Evolutionary conservation across 2,888 invertebrate species (phyloP), one percentile per base, ranked within the genome.

Genomic region (Digitonthophagus gazella): DNA sequence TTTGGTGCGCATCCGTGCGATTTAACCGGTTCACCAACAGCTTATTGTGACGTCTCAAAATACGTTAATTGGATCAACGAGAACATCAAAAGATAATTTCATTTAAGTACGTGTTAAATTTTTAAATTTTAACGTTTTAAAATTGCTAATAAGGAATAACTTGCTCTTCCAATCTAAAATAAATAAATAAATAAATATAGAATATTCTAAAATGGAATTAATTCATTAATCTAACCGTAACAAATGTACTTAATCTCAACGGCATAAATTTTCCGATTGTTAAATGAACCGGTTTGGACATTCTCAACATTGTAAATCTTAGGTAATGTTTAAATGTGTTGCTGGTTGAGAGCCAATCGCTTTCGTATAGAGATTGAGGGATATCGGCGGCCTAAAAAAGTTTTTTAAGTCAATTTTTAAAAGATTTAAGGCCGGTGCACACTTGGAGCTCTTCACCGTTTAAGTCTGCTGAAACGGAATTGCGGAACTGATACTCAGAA

Each of bases 231-330:
- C n/a, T n/a, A 11, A 58, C 58, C 1, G 1, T 58, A 2, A 58
- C 58, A 16, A 58, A 58, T 3, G 58, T 58, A 8, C 6, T 18
- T 14, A 58, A 58, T 8, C 11, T 58, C n/a, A 58, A 58, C 58
- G 58, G 58, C 18, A 18, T 58, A 58, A 58, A 58, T 58, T 58
- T 58, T 8, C 58, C 58, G 18, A 58, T 58, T 3, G 58, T 58
- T 16, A 58, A 16, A 18, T 16, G n/a, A 58, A 58, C 58, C 2
- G 58, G 58, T 58, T 58, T 1, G 1, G 15, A 15, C 58, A 58
- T 58, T 8, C 58, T 15, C n/a, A 58, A 58, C 58, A 58, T 58
- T 58, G 58, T 58, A 2, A 58, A 58, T 18, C 4, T 16, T 3
- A 8, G 1, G n/a, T 5, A 58, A 18, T 58, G 6, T 58, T 58